These are phyloP conservation scores for Ischnura elegans DNA, from an alignment of 2,888 invertebrate species.

Conservation along the genomic window DNA sequence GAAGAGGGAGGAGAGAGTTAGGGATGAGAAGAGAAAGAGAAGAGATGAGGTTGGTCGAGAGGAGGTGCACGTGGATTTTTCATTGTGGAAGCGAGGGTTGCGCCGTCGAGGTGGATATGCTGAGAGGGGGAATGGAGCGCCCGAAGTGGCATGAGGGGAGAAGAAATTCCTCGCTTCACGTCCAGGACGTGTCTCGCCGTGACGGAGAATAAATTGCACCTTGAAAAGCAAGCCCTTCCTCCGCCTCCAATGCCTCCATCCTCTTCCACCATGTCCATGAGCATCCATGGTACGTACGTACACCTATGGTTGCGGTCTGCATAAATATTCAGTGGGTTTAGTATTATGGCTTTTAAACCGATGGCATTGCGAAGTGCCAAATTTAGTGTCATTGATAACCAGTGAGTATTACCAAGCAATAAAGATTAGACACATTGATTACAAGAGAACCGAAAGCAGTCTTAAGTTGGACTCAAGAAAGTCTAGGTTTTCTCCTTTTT, in stretches of 20 bases:
- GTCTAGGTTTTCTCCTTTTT: no score
- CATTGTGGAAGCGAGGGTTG: neutral
- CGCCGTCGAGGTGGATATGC: neutral
- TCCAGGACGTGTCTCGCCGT: constrained; percentile 63
- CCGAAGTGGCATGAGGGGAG: constrained; percentile 1
- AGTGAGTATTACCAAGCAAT: no score
- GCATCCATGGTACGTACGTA: neutral
- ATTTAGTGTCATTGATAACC: no score
- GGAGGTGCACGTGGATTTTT: neutral
- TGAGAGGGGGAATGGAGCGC: neutral
- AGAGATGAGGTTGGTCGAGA: neutral
- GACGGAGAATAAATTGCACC: constrained; percentile 66
- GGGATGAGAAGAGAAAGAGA: neutral
- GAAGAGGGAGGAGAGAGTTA: neutral
- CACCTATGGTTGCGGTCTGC: neutral
- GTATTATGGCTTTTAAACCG: no score
- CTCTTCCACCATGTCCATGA: neutral
- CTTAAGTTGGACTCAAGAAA: no score
- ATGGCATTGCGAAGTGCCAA: no score
- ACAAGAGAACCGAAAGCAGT: no score
- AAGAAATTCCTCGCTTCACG: constrained; percentile 58
- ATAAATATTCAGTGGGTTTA: no score
- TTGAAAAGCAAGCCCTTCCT: constrained; percentile 47
- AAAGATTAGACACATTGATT: no score
- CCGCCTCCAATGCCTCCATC: neutral